Evolutionary conservation across 2,797 vertebrate species (phyloP).

Genomic region (Leucoraja ocellata): DNA sequence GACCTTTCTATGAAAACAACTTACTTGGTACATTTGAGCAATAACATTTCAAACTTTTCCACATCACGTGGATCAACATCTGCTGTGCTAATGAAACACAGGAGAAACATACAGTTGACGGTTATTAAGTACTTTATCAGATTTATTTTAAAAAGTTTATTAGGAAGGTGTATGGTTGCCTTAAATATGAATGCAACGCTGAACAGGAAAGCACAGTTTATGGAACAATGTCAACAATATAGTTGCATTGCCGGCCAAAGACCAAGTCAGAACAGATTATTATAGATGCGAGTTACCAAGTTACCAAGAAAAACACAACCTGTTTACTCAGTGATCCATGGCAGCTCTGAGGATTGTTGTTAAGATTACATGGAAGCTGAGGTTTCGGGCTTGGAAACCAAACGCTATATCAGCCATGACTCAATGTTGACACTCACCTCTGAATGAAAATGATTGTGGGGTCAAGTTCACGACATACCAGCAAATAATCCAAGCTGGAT

Average conservation of each 20-base stretch:
- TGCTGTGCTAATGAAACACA: neutral
- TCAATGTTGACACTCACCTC: neutral
- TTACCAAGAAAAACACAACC: slow-evolving; percentile 5
- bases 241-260: neutral
- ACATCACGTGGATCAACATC: neutral
- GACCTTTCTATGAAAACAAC: neutral
- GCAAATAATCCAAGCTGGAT: neutral
- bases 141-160: neutral
- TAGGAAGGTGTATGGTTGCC: neutral
- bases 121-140: neutral
- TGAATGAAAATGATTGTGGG: neutral
- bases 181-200: neutral
- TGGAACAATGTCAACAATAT: neutral
- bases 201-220: neutral
- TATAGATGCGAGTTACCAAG: neutral
- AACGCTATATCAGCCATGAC: neutral
- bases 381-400: neutral
- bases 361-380: neutral
- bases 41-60: neutral
- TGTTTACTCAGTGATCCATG: neutral
- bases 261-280: neutral
- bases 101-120: neutral
- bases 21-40: neutral
- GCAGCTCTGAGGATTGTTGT: neutral
- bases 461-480: neutral